Evolutionary conservation across 2,113 vertebrate genomes (phyloP).

Genomic region (Cyanistes caeruleus): DNA sequence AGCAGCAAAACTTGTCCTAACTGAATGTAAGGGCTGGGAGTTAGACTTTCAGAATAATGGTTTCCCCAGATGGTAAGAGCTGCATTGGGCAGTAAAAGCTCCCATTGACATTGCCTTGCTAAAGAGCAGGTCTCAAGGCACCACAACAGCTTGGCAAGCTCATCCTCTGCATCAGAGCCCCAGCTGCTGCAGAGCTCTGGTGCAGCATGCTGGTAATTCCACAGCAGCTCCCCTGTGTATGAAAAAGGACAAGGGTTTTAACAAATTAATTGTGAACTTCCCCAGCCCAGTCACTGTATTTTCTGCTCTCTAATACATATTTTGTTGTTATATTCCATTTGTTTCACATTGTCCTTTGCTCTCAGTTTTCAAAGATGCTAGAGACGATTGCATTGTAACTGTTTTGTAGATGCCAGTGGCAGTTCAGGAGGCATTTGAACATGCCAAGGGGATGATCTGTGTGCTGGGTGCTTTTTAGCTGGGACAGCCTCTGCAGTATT

Average conservation of each 20-base stretch:
- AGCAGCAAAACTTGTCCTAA: not conserved
- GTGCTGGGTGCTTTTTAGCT: not conserved
- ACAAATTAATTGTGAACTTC: not conserved
- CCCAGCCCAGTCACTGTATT: not conserved
- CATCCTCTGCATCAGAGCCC: not conserved
- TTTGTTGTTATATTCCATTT: not conserved
- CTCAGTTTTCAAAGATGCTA: not conserved
- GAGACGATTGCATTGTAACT: not conserved
- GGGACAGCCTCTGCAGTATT: not conserved
- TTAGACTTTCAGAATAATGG: not conserved
- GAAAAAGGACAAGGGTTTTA: not conserved
- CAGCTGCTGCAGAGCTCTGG: not conserved
- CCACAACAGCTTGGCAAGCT: not conserved
- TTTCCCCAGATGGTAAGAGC: not conserved
- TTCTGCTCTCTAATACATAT: not conserved
- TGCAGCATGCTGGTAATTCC: not conserved
- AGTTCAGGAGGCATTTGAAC: not conserved
- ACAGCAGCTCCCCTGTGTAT: not conserved
- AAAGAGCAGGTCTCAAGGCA: constrained; percentile 10
- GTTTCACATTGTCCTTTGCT: not conserved
- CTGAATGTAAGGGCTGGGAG: not conserved
- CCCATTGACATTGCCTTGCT: not conserved
- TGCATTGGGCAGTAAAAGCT: not conserved
- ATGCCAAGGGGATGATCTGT: not conserved
- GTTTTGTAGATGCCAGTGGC: not conserved